Base-by-base conservation (phyloP, 1,140 invertebrate genomes). In the Octopus sinensis region DNA sequence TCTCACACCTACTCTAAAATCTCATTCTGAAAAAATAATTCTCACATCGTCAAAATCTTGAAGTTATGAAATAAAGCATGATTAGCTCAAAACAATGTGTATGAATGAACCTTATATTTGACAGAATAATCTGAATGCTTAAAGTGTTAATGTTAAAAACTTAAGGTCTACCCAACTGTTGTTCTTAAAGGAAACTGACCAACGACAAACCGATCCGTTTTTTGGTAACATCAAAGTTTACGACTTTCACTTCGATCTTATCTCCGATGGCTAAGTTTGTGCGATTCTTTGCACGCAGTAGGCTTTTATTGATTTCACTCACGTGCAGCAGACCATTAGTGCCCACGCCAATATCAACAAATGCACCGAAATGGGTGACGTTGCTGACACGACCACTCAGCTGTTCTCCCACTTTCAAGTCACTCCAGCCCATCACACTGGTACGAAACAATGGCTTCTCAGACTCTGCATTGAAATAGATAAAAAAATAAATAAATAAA, bases 281-380 rank as follows among this genome's bases (percentile, higher is more conserved):
- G n/a, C 92, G 79, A 5, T 83, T 80, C 75, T 79, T 83, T 54
- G 78, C 23, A 0, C 71, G 56, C 54, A 30, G 82, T 51, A 77
- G 62, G 7, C 52, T 76, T 54, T 76, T 76, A 53, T 75, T 84
- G 86, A 89, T 90, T 53, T 86, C 83, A 77, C 84, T 88, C 68
- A 52, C 90, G 83, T 96, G 96, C 75, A 97, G 93, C 30, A 98
- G 91, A 0, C 94, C 96, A 90, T 94, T 92, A 73, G 88, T 92
- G 5, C 93, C 94, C 0, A 97, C 93, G 0, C 96, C 96, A 83
- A 96, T 93, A 88, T 98, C 96, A 5, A 97, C 94, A 90, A 98
- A 98, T 71, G 94, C 93, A 17, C 96, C 96, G 90, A 98, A 98
- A 84, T 95, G 93, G 0, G 96, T 96, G 0, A 96, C 93, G 90